Conservation (phyloP, 1,140 invertebrate species). For the Pemphigus obesinymphae region DNA sequence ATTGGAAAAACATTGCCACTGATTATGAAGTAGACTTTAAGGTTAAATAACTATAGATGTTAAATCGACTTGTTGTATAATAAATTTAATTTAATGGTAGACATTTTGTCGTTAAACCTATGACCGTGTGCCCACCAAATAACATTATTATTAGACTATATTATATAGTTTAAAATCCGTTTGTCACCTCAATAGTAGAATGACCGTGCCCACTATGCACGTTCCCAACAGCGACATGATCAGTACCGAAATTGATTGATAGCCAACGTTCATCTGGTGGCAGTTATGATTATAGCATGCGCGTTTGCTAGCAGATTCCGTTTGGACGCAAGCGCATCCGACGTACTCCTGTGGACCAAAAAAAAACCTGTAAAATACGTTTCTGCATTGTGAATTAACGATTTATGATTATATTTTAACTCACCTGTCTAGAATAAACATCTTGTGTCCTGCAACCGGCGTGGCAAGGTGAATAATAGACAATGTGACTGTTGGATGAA, state of each 20-base stretch:
- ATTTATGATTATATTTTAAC: background rate
- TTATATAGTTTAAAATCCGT: background rate
- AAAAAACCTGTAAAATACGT: background rate
- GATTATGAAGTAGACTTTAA: too few relatives aligned
- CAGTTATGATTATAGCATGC: slow-evolving; percentile 32
- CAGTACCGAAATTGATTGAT: slow-evolving; percentile 40
- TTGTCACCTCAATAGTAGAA: slow-evolving; percentile 19
- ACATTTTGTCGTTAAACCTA: too few relatives aligned
- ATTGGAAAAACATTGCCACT: too few relatives aligned
- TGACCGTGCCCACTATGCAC: slow-evolving; percentile 15
- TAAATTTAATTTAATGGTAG: too few relatives aligned
- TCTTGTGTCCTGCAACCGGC: slow-evolving; percentile 34
- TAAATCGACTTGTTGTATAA: too few relatives aligned
- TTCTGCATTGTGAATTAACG: background rate
- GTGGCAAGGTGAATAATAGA: slow-evolving; percentile 42
- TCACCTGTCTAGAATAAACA: slow-evolving; percentile 9
- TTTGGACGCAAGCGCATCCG: slow-evolving; percentile 38
- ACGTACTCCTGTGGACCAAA: slow-evolving; percentile 26
- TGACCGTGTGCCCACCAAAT: too few relatives aligned
- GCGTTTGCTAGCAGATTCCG: slow-evolving; percentile 25
- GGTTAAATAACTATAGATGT: too few relatives aligned
- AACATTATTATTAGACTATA: too few relatives aligned
- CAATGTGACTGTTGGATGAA: slow-evolving; percentile 25
- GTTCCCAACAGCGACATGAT: slow-evolving; percentile 28
- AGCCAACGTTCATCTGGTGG: slow-evolving; percentile 28